Percentiles rank a stretch among this genome's conserved stretches.
Evolutionary conservation across 2,888 invertebrate species (phyloP).

Genomic region (Nemapogon koenigi): DNA sequence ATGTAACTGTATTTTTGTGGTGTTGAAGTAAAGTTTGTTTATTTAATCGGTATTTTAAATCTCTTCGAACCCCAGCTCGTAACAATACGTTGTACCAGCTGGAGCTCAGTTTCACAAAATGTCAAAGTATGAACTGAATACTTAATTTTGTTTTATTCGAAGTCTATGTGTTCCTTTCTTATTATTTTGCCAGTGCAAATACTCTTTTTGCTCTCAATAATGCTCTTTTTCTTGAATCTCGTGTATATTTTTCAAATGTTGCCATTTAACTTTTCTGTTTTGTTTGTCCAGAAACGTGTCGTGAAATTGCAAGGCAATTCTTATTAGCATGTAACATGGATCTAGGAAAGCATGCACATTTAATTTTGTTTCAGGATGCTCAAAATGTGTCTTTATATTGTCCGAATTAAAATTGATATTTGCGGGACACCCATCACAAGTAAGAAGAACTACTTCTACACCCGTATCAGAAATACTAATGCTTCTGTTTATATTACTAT

Average conservation of each 20-base stretch:
- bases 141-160: conserved; percentile 10
- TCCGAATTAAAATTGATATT: background rate
- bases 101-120: too few relatives aligned
- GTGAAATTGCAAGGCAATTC: conserved; percentile 15
- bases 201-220: too few relatives aligned
- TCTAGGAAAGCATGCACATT: conserved; percentile 11
- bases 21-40: too few relatives aligned
- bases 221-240: conserved; percentile 12
- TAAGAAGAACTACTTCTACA: conserved; percentile 16
- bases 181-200: conserved; percentile 14
- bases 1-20: too few relatives aligned
- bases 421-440: conserved; percentile 18
- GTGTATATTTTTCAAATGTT: conserved; percentile 8
- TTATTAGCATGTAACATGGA: conserved; percentile 16
- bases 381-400: conserved; percentile 12
- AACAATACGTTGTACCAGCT: too few relatives aligned
- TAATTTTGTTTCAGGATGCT: conserved; percentile 13
- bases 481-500: conserved; percentile 10
- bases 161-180: conserved; percentile 9
- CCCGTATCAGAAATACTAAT: conserved; percentile 19
- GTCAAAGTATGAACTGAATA: too few relatives aligned
- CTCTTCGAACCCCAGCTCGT: too few relatives aligned
- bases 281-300: conserved; percentile 11
- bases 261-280: conserved; percentile 11
- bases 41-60: too few relatives aligned